Evolutionary conservation across 1,140 invertebrate genomes (phyloP), one percentile per base, ranked within the genome.

Genomic region (Campoletis sonorensis): DNA sequence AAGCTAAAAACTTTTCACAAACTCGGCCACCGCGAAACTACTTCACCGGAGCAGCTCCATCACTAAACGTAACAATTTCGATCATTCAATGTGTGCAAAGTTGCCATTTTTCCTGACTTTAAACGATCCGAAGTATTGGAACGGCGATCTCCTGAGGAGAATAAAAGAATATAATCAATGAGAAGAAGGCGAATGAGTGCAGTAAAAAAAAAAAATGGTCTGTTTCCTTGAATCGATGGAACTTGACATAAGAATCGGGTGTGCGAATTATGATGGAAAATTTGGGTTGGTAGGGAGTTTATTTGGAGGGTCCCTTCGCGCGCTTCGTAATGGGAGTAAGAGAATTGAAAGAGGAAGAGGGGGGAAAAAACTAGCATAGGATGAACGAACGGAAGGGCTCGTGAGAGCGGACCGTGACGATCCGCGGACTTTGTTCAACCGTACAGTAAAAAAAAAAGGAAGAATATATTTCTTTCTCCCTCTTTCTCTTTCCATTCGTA

Each of bases 1-100:
- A 89, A 90, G 89, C 87, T 87, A 86, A 88, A 87, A 83, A 84
- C 83, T 81, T 86, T 84, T 85, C 58, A 78, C 85, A 90, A 91
- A 90, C 87, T 91, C 86, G 89, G 86, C 85, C 88, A 84, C 64
- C 76, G 61, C 72, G 49, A 58, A 37, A 23, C 71, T 33, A 27
- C 21, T 21, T 33, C 26, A 13, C 30, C 13, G n/a, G 30, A 70
- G 26, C 40, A 45, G 30, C 30, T 33, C 30, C 13, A 45, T 30
- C 16, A 13, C 27, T 37, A 23, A 64, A 77, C 64, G 75, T 64
- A 77, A 77, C 75, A 77, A 77, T 30, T 54, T 75, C 72, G 27
- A 75, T 49, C 72, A 54, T 54, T 75, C 72, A 75, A 75, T 18
- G 37, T 27, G 61, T 8, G 26, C 23, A 64, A 64, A n/a, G 13